Percentiles rank a stretch among this genome's conserved stretches.
Conservation (phyloP, 1,140 invertebrate species). For the Campodea augens region DNA sequence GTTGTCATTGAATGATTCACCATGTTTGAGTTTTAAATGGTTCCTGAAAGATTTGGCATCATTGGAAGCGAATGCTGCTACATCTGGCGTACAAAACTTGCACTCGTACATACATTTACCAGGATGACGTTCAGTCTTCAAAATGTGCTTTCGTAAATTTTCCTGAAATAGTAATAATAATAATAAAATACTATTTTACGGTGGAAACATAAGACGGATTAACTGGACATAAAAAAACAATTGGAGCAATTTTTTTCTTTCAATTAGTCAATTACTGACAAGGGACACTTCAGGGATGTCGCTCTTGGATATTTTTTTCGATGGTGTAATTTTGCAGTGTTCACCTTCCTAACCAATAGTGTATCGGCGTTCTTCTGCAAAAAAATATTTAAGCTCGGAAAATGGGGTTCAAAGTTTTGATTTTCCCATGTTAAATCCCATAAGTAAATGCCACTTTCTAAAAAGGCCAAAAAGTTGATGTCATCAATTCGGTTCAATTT, state of each 20-base stretch:
- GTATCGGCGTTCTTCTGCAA: too few species aligned
- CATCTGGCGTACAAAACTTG: slow-evolving; percentile 27
- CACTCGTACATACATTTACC: slow-evolving; percentile 61
- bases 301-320: too few species aligned
- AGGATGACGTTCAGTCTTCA: slow-evolving; percentile 54
- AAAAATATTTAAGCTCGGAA: too few species aligned
- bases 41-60: slow-evolving; percentile 40
- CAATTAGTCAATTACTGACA: too few species aligned
- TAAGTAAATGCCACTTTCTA: too few species aligned
- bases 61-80: slow-evolving; percentile 33
- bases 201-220: neutral
- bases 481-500: too few species aligned
- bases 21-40: slow-evolving; percentile 39
- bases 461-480: too few species aligned
- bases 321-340: too few species aligned
- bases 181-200: neutral
- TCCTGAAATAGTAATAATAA: slow-evolving; percentile 33
- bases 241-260: neutral
- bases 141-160: slow-evolving; percentile 66
- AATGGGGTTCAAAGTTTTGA: too few species aligned
- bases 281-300: too few species aligned
- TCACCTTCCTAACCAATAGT: too few species aligned
- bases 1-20: slow-evolving; percentile 26
- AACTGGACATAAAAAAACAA: neutral
- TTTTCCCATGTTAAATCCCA: too few species aligned